Percentiles rank a stretch among this genome's conserved stretches.
Evolutionary conservation across 2,888 invertebrate genomes (phyloP).

Genomic region (Cephus spinipes): DNA sequence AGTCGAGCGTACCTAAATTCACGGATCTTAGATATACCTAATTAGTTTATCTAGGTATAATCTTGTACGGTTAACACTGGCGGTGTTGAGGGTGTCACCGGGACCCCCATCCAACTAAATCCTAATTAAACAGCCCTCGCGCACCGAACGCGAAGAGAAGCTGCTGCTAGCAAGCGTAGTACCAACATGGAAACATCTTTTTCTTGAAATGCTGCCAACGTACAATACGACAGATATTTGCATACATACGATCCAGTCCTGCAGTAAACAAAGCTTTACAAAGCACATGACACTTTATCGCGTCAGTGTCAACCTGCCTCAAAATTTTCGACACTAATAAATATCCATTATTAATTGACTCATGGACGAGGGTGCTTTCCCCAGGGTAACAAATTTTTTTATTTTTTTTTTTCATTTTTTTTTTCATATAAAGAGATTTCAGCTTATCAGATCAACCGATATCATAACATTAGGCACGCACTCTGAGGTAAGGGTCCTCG

Average conservation of each 20-base stretch:
- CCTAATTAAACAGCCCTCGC: constrained; percentile 56
- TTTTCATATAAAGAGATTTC: constrained; percentile 52
- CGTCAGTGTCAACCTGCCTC: too few relatives aligned
- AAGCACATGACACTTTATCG: too few relatives aligned
- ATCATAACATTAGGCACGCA: constrained; percentile 51
- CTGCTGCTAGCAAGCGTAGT: too few relatives aligned
- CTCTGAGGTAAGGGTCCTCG: constrained; percentile 46
- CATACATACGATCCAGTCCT: too few relatives aligned
- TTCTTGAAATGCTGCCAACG: too few relatives aligned
- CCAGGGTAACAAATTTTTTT: constrained; percentile 29
- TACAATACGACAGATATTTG: too few relatives aligned
- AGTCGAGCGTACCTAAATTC: constrained; percentile 28
- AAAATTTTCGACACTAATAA: too few relatives aligned
- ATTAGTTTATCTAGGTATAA: constrained; percentile 57
- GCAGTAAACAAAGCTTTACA: too few relatives aligned
- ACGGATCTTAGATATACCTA: constrained; percentile 51
- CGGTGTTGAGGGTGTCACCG: constrained; percentile 25
- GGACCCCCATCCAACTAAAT: constrained; percentile 50
- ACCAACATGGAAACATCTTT: too few relatives aligned
- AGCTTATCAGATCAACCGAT: constrained; percentile 41
- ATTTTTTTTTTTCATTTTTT: constrained; percentile 51
- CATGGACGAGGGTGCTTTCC: too few relatives aligned
- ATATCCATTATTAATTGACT: too few relatives aligned
- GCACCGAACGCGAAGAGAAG: constrained; percentile 31
- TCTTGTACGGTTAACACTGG: constrained; percentile 50